phyloP scores from a whole-genome alignment of 2,113 vertebrate genomes.

The Pomatostomus ruficeps region DNA sequence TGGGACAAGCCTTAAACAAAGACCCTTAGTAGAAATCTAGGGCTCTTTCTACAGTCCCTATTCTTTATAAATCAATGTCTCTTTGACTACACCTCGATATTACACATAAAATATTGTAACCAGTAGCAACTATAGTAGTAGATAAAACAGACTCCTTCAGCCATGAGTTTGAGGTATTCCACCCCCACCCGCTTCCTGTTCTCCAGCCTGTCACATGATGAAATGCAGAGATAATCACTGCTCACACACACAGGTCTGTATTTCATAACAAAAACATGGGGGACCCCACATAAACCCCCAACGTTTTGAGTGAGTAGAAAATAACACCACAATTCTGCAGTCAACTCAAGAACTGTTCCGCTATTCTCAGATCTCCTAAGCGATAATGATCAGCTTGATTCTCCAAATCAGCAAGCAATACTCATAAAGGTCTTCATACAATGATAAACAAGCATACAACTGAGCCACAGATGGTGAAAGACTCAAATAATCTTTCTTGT shows the following conservation, averaged over 20 bases:
- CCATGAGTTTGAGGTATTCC: neutral
- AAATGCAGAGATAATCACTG: neutral
- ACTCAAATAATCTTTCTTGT: neutral
- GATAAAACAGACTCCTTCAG: neutral
- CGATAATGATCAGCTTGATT: neutral
- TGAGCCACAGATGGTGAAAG: neutral
- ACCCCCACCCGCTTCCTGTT: neutral
- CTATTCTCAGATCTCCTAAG: neutral
- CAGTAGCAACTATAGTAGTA: neutral
- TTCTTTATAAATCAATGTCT: neutral
- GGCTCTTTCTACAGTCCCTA: neutral
- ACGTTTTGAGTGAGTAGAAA: neutral
- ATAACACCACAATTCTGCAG: neutral
- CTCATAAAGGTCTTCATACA: neutral
- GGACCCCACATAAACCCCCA: neutral
- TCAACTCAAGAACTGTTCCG: neutral
- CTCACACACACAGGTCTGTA: neutral
- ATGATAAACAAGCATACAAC: neutral
- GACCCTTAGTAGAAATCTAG: neutral
- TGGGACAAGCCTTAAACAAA: neutral
- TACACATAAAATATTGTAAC: neutral
- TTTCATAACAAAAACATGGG: neutral
- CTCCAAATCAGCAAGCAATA: neutral
- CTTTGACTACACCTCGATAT: neutral
- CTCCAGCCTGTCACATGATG: neutral